phyloP scores from a whole-genome alignment of 2,797 vertebrate genomes.

The Hyperoplus immaculatus region DNA sequence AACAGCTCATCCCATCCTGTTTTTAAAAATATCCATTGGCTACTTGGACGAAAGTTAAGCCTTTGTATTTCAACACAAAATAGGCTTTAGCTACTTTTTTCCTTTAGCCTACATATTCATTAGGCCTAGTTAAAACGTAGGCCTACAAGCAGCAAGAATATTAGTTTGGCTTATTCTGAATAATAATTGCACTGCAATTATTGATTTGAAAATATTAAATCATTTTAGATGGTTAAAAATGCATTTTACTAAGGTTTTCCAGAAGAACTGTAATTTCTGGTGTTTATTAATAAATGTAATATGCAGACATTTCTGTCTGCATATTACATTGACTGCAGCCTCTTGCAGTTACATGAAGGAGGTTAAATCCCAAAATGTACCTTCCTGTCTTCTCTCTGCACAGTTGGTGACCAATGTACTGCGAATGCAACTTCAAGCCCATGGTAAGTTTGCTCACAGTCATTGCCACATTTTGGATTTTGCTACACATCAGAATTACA shows the following conservation, averaged over 20 bases:
- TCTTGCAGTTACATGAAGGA: not conserved
- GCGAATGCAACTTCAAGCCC: not conserved
- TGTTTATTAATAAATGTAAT: not conserved
- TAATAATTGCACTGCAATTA: not conserved
- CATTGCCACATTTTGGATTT: not conserved
- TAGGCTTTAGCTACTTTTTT: no score
- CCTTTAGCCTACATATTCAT: no score
- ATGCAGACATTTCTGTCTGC: not conserved
- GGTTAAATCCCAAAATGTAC: not conserved
- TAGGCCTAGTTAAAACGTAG: no score
- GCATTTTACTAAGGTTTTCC: not conserved
- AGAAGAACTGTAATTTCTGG: not conserved
- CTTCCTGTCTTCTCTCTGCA: not conserved
- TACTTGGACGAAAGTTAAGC: no score
- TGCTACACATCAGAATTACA: not conserved
- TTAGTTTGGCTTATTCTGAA: no score
- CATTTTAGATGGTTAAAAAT: not conserved
- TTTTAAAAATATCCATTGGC: no score
- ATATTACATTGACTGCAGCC: not conserved
- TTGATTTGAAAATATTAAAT: not conserved
- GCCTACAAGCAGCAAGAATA: no score
- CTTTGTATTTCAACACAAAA: no score
- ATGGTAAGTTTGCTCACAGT: not conserved
- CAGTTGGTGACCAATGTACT: not conserved
- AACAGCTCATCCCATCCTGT: no score